These are phyloP conservation scores for Solea solea DNA, from an alignment of 2,113 vertebrate genomes.

Conservation along the genomic window DNA sequence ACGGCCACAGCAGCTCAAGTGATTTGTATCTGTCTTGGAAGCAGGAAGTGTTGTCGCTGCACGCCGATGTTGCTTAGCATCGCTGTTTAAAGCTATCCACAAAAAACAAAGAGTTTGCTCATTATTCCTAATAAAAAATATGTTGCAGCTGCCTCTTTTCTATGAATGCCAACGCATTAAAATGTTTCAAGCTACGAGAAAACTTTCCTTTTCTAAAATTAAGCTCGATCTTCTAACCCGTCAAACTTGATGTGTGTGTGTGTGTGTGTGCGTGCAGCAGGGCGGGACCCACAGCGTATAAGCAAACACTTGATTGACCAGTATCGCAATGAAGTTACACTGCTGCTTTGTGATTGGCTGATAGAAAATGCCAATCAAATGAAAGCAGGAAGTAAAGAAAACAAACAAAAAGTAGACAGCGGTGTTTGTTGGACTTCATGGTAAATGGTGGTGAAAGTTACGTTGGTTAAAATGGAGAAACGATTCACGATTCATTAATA, in stretches of 20 bases:
- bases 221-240: too few relatives aligned
- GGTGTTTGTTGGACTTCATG: too few relatives aligned
- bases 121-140: neutral
- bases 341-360: conserved; percentile 40
- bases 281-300: neutral
- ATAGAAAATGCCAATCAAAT: too few relatives aligned
- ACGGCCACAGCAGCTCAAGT: neutral
- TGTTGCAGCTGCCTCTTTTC: neutral
- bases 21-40: neutral
- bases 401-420: too few relatives aligned
- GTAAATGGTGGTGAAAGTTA: too few relatives aligned
- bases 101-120: too few relatives aligned
- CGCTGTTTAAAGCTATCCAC: neutral
- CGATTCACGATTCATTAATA: too few relatives aligned
- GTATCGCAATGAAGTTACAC: neutral
- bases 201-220: too few relatives aligned
- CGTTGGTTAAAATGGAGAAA: too few relatives aligned
- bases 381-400: too few relatives aligned
- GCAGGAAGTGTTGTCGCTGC: neutral
- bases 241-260: neutral
- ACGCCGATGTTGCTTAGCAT: conserved; percentile 8
- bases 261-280: neutral
- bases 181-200: too few relatives aligned
- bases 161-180: too few relatives aligned
- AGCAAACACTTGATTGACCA: conserved; percentile 51